These are phyloP conservation scores for Lagopus muta DNA, from an alignment of 2,113 vertebrate genomes.

Conservation along the genomic window DNA sequence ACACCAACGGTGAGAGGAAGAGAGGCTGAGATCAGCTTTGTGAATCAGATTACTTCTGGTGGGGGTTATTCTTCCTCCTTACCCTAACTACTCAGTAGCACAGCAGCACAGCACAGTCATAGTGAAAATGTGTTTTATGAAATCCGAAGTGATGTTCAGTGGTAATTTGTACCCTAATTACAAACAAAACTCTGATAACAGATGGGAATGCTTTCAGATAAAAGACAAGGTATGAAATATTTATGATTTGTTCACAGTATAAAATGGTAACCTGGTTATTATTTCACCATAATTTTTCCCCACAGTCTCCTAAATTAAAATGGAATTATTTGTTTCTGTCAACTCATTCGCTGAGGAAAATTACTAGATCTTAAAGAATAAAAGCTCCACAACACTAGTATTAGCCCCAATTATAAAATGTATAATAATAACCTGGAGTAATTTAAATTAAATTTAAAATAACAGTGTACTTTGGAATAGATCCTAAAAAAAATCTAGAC, in stretches of 20 bases:
- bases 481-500: not conserved
- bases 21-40: rapidly evolving
- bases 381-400: not conserved
- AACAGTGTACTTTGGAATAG: not conserved
- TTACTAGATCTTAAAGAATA: not conserved
- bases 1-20: not conserved
- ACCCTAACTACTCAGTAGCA: rapidly evolving
- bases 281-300: slow-evolving; percentile 7
- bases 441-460: not conserved
- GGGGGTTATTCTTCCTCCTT: not conserved
- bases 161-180: slow-evolving; percentile 46
- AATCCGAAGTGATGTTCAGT: not conserved
- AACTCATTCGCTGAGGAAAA: slow-evolving; percentile 5
- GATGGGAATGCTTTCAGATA: not conserved
- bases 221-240: slow-evolving; percentile 37
- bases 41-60: not conserved
- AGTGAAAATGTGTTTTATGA: not conserved
- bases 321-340: slow-evolving; percentile 38
- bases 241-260: slow-evolving; percentile 15
- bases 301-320: slow-evolving; percentile 38
- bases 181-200: slow-evolving; percentile 32
- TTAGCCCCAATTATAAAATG: not conserved
- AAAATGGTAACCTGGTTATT: not conserved
- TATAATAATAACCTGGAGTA: not conserved
- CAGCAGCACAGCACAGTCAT: not conserved